Evolutionary conservation across 2,888 invertebrate species (phyloP).

Genomic region (Cataglyphis cursor): DNA sequence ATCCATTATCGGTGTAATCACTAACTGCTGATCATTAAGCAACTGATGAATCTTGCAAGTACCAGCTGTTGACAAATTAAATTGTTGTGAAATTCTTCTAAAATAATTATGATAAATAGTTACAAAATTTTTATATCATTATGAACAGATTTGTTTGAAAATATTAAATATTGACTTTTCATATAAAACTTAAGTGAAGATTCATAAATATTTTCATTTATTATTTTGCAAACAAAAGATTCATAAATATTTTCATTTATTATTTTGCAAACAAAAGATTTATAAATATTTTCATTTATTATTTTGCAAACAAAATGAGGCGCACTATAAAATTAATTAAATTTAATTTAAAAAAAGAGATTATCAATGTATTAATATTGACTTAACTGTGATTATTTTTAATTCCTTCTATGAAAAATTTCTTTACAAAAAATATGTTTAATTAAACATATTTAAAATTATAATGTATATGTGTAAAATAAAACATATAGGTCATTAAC

Average conservation of each 20-base stretch:
- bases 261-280: too few relatives aligned
- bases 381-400: not conserved
- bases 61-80: not conserved
- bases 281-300: too few relatives aligned
- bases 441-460: not conserved
- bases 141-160: not conserved
- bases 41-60: not conserved
- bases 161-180: not conserved
- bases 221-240: not conserved
- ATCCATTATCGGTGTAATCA: slow-evolving; percentile 6
- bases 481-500: not conserved
- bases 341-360: too few relatives aligned
- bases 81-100: not conserved
- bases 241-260: too few relatives aligned
- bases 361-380: too few relatives aligned
- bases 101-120: not conserved
- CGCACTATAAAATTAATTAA: too few relatives aligned
- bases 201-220: not conserved
- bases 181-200: not conserved
- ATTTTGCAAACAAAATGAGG: too few relatives aligned
- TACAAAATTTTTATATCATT: not conserved
- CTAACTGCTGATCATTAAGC: not conserved
- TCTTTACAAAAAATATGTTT: not conserved
- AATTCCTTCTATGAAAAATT: not conserved
- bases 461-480: not conserved